A percentile compares a stretch with the other conserved stretches of the same genome.
phyloP scores from a whole-genome alignment of 2,888 invertebrate species.

The Choristoneura rosaceana region DNA sequence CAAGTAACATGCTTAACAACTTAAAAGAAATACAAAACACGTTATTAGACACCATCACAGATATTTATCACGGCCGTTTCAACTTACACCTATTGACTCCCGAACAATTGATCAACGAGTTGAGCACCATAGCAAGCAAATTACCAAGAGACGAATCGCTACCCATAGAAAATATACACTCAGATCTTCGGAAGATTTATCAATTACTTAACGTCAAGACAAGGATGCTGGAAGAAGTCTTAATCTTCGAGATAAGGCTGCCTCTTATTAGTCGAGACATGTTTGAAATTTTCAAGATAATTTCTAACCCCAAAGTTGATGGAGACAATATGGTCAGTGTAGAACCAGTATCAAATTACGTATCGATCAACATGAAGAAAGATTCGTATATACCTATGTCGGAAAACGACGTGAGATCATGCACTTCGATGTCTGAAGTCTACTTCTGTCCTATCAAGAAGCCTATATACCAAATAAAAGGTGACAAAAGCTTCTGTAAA shows the following conservation, averaged over 20 bases:
- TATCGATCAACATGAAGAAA: not conserved
- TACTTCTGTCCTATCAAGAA: not conserved
- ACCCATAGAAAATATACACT: slow-evolving; percentile 29
- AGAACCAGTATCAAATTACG: not conserved
- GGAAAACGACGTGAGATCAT: not conserved
- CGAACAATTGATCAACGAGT: too few species aligned
- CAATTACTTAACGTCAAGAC: slow-evolving; percentile 7
- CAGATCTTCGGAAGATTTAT: slow-evolving; percentile 3
- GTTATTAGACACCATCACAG: too few species aligned
- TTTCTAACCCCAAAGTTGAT: not conserved
- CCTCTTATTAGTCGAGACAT: slow-evolving; percentile 7
- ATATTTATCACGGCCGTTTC: too few species aligned
- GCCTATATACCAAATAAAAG: not conserved
- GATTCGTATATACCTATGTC: not conserved
- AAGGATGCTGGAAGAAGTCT: slow-evolving; percentile 7
- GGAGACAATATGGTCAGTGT: not conserved
- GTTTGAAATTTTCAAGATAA: slow-evolving; percentile 8
- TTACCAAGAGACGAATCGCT: slow-evolving; percentile 28
- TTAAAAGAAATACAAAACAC: too few species aligned
- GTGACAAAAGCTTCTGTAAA: not conserved
- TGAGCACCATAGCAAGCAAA: not conserved
- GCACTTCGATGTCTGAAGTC: not conserved
- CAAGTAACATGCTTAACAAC: too few species aligned
- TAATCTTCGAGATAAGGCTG: slow-evolving; percentile 18
- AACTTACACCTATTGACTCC: too few species aligned